phyloP scores from a whole-genome alignment of 1,140 invertebrate species.

The roundworm (Caenorhabditis elegans) region DNA sequence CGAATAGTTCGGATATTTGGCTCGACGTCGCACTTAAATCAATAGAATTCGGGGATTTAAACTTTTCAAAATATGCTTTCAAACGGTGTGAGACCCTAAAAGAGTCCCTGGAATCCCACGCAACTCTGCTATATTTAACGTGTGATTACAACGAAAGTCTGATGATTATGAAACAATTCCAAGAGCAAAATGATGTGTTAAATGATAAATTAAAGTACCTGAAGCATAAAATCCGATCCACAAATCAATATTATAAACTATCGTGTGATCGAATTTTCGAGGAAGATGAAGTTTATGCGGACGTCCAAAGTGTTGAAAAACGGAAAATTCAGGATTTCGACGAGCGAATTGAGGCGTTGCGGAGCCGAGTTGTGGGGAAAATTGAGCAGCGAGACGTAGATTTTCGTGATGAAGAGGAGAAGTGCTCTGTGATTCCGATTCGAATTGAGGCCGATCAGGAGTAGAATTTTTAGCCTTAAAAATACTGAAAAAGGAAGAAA shows the following conservation, averaged over 20 bases:
- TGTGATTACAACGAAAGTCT: not conserved
- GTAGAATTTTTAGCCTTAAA: conserved; percentile 18
- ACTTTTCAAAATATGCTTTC: conserved; percentile 32
- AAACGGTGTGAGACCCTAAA: not conserved
- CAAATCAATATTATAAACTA: not conserved
- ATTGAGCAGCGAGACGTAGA: not conserved
- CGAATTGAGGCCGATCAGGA: not conserved
- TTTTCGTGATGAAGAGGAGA: not conserved
- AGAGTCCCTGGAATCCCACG: conserved; percentile 3
- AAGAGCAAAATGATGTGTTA: not conserved
- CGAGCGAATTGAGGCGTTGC: conserved; percentile 8
- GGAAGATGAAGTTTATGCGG: not conserved
- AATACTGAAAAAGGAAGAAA: too few relatives aligned
- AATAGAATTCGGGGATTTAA: not conserved
- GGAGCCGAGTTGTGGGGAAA: not conserved
- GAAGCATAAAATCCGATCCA: not conserved
- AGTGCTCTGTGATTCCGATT: not conserved
- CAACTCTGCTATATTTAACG: conserved; percentile 2
- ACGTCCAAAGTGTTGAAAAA: not conserved
- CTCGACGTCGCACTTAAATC: not conserved
- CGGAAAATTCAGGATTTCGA: not conserved
- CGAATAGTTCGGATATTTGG: conserved; percentile 14
- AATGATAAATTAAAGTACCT: conserved; percentile 27
- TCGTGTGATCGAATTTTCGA: conserved; percentile 3
- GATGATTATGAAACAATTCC: not conserved